Base-by-base conservation (phyloP, 2,888 invertebrate genomes). In the Zaprionus bogoriensis region DNA sequence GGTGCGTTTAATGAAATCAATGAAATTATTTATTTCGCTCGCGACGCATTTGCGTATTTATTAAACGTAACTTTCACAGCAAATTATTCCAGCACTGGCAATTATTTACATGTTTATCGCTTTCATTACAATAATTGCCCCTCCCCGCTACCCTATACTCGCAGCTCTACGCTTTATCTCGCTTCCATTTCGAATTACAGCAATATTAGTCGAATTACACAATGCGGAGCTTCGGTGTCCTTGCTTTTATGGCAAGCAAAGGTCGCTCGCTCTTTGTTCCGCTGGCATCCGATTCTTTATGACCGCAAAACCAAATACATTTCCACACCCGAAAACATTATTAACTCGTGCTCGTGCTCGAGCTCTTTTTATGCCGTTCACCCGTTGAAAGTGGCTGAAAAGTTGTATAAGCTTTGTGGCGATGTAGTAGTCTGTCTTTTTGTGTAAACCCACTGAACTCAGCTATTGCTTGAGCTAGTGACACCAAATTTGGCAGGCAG, bases 11-110 rank as follows among this genome's bases (percentile, higher is more conserved):
- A 79, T 79, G 81, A 80, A 79, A 79, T 80, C 84, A 83, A 79
- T 79, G 83, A 74, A 79, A 83, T 80, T 80, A 83, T 77, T 80
- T 83, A 77, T 83, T 67, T 72, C 38, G 25, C 64, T 50, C 58
- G 39, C 38, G 38, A 48, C 65, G 57, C 69, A 70, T 83, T 83
- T 79, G 55, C 78, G 80, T 77, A 67, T 77, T 83, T 67, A 80
- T 83, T 80, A 67, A 83, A 80, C 45, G 46, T 36, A n/a, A 22
- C n/a, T n/a, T n/a, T n/a, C n/a, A 12, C 41, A 41, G 20, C 22
- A n/a, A 36, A 17, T 36, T 36, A 36, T 36, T 17, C n/a, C n/a
- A n/a, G n/a, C n/a, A n/a, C n/a, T 36, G 9, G 32, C 17, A 36
- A 36, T 36, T 36, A 36, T 36, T 7, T 14, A 14, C 7, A 36